Conservation (phyloP, 2,888 invertebrate species). For the Chydorus sphaericus region DNA sequence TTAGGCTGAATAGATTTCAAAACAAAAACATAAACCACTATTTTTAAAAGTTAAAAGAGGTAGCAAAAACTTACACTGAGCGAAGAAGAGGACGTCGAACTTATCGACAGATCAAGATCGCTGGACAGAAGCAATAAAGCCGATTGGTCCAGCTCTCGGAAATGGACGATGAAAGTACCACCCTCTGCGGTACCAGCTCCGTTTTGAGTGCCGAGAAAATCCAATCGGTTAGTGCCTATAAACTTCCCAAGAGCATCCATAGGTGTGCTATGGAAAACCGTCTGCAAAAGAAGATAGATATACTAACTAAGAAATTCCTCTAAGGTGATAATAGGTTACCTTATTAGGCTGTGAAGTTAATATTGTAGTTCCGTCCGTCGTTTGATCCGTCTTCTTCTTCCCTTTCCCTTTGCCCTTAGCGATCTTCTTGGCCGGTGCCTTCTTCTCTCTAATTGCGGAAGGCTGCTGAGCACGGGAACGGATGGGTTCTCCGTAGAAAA, state of each 20-base stretch:
- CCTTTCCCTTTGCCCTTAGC: neutral
- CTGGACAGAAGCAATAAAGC: slow-evolving; percentile 36
- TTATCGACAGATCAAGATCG: slow-evolving; percentile 15
- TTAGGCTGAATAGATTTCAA: too few relatives aligned
- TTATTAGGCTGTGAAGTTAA: neutral
- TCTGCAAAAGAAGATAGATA: neutral
- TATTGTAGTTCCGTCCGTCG: neutral
- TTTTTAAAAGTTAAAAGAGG: too few relatives aligned
- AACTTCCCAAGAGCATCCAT: neutral
- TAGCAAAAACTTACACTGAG: too few relatives aligned
- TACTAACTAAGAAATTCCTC: neutral
- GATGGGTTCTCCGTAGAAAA: slow-evolving; percentile 21
- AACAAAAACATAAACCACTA: slow-evolving; percentile 16
- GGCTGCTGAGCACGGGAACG: slow-evolving; percentile 13
- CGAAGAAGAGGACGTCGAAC: slow-evolving; percentile 1
- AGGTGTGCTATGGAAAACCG: slow-evolving; percentile 9
- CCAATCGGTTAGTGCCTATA: neutral
- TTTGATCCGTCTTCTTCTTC: slow-evolving; percentile 3
- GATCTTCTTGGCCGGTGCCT: neutral
- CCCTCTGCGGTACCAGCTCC: neutral
- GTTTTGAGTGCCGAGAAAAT: neutral
- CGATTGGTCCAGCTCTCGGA: slow-evolving; percentile 42
- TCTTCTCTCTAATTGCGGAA: neutral
- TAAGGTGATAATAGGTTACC: too few relatives aligned
- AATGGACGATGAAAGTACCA: neutral